Conservation (phyloP, 2,113 vertebrate genomes). For the Hydropotes inermis region DNA sequence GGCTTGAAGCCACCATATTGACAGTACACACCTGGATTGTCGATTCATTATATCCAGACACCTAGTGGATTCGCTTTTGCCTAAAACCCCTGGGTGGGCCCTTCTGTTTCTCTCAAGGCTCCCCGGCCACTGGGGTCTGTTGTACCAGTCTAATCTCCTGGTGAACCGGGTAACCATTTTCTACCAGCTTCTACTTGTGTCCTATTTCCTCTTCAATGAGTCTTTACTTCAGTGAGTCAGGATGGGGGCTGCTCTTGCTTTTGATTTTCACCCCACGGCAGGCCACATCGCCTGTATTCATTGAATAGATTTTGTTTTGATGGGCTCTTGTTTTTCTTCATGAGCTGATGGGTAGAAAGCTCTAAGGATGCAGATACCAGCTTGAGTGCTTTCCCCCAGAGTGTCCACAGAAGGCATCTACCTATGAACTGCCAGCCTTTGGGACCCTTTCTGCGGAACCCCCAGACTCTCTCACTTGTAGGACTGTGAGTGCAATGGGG, state of each 20-base stretch:
- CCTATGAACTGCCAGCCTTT: rapidly evolving
- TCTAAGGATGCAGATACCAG: not conserved
- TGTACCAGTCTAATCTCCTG: not conserved
- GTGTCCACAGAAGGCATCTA: not conserved
- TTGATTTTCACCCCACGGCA: not conserved
- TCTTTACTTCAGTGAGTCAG: not conserved
- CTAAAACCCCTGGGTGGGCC: rapidly evolving
- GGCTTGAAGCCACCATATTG: not conserved
- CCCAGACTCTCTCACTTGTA: not conserved
- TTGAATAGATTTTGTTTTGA: not conserved
- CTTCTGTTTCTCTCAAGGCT: not conserved
- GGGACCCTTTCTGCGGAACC: not conserved
- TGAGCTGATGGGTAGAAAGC: not conserved
- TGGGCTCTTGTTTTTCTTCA: not conserved
- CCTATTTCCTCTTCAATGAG: rapidly evolving
- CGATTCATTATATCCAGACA: not conserved
- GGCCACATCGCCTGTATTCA: not conserved
- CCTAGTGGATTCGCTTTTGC: not conserved
- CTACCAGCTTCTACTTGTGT: not conserved
- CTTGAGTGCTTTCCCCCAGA: not conserved
- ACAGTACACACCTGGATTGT: too few species aligned
- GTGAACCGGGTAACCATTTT: not conserved
- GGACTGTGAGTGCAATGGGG: not conserved
- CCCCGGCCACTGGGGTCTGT: not conserved
- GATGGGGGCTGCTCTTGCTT: not conserved